Percentiles rank a stretch among this genome's conserved stretches.
These are phyloP conservation scores for Delichon dasypus DNA, from an alignment of 2,797 vertebrate species.

Conservation along the genomic window DNA sequence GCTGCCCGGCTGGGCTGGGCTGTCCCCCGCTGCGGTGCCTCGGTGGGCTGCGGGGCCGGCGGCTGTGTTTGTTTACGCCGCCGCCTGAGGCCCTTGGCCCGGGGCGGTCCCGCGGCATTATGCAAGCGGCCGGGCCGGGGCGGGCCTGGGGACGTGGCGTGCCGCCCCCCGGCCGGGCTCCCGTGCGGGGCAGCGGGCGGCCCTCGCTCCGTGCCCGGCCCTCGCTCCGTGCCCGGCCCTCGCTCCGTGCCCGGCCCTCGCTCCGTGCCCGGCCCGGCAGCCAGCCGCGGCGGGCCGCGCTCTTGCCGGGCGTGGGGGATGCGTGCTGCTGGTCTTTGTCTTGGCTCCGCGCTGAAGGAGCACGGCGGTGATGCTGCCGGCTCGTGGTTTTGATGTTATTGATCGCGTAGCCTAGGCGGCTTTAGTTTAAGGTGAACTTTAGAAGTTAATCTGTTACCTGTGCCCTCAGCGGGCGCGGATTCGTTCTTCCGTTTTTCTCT, in stretches of 20 bases:
- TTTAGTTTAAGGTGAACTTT: neutral
- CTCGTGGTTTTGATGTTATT: accelerated
- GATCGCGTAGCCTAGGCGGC: accelerated
- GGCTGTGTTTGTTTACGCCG: too few relatives aligned
- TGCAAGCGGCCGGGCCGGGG: neutral
- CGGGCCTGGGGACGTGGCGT: neutral
- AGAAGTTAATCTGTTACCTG: neutral
- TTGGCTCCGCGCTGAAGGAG: accelerated
- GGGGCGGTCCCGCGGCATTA: neutral
- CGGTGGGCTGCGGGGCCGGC: too few relatives aligned
- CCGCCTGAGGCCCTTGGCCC: neutral
- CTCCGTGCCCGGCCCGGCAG: neutral
- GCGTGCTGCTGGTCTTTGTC: neutral
- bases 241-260: too few relatives aligned
- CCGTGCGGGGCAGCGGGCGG: neutral
- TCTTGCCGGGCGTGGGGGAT: neutral
- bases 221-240: too few relatives aligned
- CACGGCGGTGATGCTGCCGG: accelerated
- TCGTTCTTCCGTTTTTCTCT: accelerated
- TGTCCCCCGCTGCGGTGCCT: too few relatives aligned
- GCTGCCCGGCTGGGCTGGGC: too few relatives aligned
- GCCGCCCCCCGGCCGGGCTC: neutral
- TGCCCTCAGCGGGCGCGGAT: neutral
- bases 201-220: too few relatives aligned
- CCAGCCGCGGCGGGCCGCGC: too few relatives aligned